Base-by-base conservation (phyloP, 1,140 invertebrate genomes). In the Diorhabda elongata region DNA sequence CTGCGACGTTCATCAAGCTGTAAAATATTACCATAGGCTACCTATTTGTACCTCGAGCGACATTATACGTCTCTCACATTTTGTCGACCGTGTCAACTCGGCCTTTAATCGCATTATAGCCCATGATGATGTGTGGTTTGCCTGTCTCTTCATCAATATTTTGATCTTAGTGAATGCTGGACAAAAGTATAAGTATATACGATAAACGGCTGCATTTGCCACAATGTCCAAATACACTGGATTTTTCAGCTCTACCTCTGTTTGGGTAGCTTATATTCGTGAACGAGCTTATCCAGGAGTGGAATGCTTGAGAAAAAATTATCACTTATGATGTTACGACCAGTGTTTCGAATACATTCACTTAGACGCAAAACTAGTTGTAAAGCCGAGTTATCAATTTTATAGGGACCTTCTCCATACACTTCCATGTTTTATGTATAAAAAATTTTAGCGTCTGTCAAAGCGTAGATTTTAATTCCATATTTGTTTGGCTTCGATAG, bases 241-340 rank as follows among this genome's bases (percentile, higher is more conserved):
- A 52, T 77, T 58, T 26, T 26, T 26, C 26, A 26, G 26, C 26
- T 26, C 26, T 0, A 26, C 26, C 26, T 26, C 26, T 62, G n/a
- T 9, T 11, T 11, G 61, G 69, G 71, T 5, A 73, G 11, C 47
- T 73, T 74, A 64, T 66, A 69, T 60, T 74, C 58, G 42, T 44
- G 66, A 3, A 75, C 58, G 57, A 77, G 61, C 11, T 71, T 69
- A 64, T 64, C 26, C 42, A 72, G 64, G 8, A 76, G 66, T n/a
- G 58, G 44, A 52, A 73, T 69, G 62, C 73, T 75, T 42, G 74
- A 77, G 64, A 80, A 81, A 73, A 72, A 81, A 64, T 79, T 80
- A 62, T 80, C 78, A 26, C 64, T 69, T 41, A 75, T 81, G 5
- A 80, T 61, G 62, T 82, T 81, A 66, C 80, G 59, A 47, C 75